Conservation (phyloP, 1,140 invertebrate genomes). For the Ylistrum balloti region DNA sequence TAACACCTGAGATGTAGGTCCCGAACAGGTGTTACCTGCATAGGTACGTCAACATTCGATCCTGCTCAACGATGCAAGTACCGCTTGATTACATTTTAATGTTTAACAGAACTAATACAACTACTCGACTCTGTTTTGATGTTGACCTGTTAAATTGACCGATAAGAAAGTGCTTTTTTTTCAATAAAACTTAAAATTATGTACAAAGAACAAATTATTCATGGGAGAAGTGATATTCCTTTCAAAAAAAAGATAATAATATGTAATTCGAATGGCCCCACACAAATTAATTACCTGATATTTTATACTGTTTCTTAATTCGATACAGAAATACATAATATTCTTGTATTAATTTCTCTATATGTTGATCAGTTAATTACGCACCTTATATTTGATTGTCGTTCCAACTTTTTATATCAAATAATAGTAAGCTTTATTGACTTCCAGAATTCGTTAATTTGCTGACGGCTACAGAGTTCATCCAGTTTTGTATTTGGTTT, state of each 20-base stretch:
- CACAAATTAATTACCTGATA: neutral
- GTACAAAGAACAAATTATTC: neutral
- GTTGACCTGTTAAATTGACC: constrained; percentile 5
- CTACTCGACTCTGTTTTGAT: constrained; percentile 24
- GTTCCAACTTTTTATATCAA: no score
- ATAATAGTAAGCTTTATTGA: no score
- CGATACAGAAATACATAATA: no score
- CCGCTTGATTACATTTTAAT: constrained; percentile 19
- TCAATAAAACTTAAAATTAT: neutral
- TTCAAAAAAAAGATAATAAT: neutral
- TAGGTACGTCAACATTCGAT: neutral
- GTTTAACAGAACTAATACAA: neutral
- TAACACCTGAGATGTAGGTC: neutral
- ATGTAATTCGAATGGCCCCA: neutral
- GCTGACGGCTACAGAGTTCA: no score
- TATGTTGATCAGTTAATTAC: no score
- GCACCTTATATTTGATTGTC: no score
- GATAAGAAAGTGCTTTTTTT: neutral
- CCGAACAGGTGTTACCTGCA: neutral
- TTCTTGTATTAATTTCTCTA: no score
- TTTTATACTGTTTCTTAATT: neutral
- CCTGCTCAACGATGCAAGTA: neutral
- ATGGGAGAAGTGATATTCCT: no score
- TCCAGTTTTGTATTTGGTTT: no score
- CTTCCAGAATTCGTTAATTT: no score